A percentile compares a stretch with the other conserved stretches of the same genome.
phyloP scores from a whole-genome alignment of 2,797 vertebrate species.

The Syngnathus acus region DNA sequence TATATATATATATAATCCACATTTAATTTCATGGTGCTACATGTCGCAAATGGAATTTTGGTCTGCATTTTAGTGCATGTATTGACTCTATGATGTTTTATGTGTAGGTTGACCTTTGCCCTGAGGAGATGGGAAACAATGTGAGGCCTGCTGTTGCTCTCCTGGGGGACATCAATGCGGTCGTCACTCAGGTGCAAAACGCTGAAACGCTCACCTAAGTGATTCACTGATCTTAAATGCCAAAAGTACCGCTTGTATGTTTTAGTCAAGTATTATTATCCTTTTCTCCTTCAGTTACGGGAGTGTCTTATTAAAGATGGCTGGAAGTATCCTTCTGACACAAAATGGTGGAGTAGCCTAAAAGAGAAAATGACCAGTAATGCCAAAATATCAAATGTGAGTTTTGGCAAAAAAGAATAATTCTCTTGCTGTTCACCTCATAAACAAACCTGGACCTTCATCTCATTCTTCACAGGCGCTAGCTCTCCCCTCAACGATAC shows the following conservation, averaged over 20 bases:
- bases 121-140: constrained; percentile 95
- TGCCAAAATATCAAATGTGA: constrained; percentile 78
- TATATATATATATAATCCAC: neutral
- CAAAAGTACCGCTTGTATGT: neutral
- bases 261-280: neutral
- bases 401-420: constrained; percentile 1
- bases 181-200: constrained; percentile 78
- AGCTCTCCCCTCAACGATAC: constrained; percentile 68
- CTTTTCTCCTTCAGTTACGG: constrained; percentile 70
- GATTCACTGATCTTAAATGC: neutral
- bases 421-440: neutral
- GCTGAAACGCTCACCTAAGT: neutral
- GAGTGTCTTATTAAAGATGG: constrained; percentile 57
- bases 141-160: constrained; percentile 79
- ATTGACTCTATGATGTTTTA: neutral
- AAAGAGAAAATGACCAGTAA: constrained; percentile 79
- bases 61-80: neutral
- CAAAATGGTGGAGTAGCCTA: constrained; percentile 83
- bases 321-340: constrained; percentile 74
- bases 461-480: constrained; percentile 64
- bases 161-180: constrained; percentile 80
- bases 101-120: constrained; percentile 85
- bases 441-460: neutral
- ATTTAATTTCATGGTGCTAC: neutral
- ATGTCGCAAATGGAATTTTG: neutral